Conservation (phyloP, 2,113 vertebrate species). For the Lepus americanus region DNA sequence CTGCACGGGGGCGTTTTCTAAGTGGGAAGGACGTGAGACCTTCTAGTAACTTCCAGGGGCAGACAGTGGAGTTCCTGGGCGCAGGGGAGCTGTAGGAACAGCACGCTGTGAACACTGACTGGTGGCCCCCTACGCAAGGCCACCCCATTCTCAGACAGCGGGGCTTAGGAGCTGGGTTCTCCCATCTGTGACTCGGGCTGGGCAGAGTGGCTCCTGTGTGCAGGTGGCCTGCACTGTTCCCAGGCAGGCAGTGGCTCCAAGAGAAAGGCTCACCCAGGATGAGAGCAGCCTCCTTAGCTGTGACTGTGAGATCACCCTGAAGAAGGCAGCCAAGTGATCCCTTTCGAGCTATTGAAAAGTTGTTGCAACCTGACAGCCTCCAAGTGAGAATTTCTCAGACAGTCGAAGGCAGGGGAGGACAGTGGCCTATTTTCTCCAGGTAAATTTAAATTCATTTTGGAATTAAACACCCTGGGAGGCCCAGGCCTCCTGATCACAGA, state of each 20-base stretch:
- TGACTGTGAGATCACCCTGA: background rate
- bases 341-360: background rate
- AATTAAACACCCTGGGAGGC: background rate
- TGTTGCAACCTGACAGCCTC: background rate
- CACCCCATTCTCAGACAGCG: accelerated
- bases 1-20: too few relatives aligned
- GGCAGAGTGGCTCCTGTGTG: too few relatives aligned
- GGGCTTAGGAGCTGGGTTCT: background rate
- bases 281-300: accelerated
- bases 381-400: accelerated
- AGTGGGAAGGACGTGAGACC: background rate
- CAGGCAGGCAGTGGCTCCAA: accelerated
- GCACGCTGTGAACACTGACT: background rate
- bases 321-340: accelerated
- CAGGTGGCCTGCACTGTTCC: accelerated
- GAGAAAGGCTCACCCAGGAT: accelerated
- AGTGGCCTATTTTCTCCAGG: background rate
- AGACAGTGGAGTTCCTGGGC: background rate
- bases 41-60: background rate
- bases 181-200: accelerated
- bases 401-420: background rate
- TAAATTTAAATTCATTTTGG: accelerated
- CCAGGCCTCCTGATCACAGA: accelerated
- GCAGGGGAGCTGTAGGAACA: accelerated
- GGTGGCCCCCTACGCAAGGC: background rate